Percentiles rank a stretch among this genome's conserved stretches.
phyloP scores from a whole-genome alignment of 1,140 invertebrate species.

The Heliconius eleuchia region DNA sequence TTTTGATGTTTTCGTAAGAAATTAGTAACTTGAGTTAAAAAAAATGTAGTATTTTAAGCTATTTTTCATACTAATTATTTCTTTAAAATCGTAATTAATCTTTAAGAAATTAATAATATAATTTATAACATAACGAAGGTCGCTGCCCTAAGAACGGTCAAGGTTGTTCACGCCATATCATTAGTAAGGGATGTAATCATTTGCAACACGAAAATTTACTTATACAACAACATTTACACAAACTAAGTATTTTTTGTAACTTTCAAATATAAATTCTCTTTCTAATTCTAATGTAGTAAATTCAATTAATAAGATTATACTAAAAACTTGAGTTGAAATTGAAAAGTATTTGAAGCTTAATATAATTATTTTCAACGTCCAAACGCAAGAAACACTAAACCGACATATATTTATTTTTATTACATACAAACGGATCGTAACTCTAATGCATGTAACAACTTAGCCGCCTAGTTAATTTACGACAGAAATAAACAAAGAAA shows the following conservation, averaged over 20 bases:
- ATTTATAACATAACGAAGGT: slow-evolving; percentile 39
- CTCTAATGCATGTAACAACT: slow-evolving; percentile 14
- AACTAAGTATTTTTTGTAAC: background rate
- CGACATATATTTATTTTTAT: slow-evolving; percentile 37
- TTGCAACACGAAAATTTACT: background rate
- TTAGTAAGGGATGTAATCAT: slow-evolving; percentile 34
- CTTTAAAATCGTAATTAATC: background rate
- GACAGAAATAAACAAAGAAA: background rate
- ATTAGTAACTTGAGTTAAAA: background rate
- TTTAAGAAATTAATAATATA: background rate
- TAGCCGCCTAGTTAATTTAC: slow-evolving; percentile 7
- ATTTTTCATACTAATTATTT: background rate
- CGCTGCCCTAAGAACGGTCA: slow-evolving; percentile 64
- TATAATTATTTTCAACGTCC: slow-evolving; percentile 28
- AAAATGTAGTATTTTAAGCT: background rate
- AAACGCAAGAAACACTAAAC: slow-evolving; percentile 17
- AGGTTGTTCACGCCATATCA: slow-evolving; percentile 49
- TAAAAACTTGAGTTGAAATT: background rate
- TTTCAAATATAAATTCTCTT: background rate
- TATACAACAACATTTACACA: too few relatives aligned
- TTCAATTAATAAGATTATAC: background rate
- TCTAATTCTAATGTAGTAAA: background rate
- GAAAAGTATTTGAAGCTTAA: slow-evolving; percentile 11
- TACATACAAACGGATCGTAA: slow-evolving; percentile 19
- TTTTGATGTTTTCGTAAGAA: background rate